Conservation (phyloP, 2,113 vertebrate species). For the Hippocampus abdominalis region DNA sequence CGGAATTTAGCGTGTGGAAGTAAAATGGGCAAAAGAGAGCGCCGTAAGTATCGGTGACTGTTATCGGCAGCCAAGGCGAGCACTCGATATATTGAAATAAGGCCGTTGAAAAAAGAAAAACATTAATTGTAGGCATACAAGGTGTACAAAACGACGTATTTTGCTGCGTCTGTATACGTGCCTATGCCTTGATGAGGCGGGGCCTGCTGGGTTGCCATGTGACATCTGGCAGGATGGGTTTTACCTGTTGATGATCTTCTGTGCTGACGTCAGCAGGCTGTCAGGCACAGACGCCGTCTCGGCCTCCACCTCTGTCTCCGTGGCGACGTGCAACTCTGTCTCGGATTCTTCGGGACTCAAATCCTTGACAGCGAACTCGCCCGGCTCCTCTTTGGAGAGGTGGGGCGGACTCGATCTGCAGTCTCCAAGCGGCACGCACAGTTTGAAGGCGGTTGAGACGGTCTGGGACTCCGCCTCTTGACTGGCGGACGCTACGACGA, state of each 20-base stretch:
- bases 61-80: too few relatives aligned
- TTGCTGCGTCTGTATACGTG: too few relatives aligned
- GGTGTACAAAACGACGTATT: too few relatives aligned
- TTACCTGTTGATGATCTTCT: slow-evolving; percentile 85
- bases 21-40: too few relatives aligned
- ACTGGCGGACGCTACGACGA: slow-evolving; percentile 15
- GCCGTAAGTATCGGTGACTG: too few relatives aligned
- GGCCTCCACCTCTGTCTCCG: slow-evolving; percentile 75
- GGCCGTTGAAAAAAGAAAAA: too few relatives aligned
- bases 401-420: slow-evolving; percentile 34
- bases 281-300: slow-evolving; percentile 66
- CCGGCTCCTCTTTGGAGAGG: slow-evolving; percentile 21
- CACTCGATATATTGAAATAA: too few relatives aligned
- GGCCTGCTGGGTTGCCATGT: too few relatives aligned
- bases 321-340: slow-evolving; percentile 76
- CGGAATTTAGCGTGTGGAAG: too few relatives aligned
- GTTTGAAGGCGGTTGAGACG: slow-evolving; percentile 69
- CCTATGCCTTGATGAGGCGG: too few relatives aligned
- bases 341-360: slow-evolving; percentile 66
- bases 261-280: slow-evolving; percentile 91
- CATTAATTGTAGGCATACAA: too few relatives aligned
- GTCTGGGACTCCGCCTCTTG: slow-evolving; percentile 60
- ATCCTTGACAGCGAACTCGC: slow-evolving; percentile 55
- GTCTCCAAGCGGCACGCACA: slow-evolving; percentile 71
- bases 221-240: too few relatives aligned